phyloP scores from a whole-genome alignment of 1,140 invertebrate species.

The Muscidifurax raptorellus region DNA sequence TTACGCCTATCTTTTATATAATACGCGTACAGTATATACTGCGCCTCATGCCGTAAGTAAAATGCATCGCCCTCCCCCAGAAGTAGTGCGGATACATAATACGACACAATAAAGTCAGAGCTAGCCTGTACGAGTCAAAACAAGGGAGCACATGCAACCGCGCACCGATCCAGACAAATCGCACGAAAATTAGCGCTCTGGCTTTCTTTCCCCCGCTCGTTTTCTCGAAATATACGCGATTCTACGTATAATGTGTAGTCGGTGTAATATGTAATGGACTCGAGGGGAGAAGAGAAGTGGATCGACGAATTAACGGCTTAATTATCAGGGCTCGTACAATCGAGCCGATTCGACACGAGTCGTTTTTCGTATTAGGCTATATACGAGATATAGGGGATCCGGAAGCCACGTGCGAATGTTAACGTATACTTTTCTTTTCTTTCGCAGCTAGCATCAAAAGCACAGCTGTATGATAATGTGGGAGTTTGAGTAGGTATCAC shows the following conservation, averaged over 20 bases:
- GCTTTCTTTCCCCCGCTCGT: not conserved
- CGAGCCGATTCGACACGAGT: slow-evolving; percentile 34
- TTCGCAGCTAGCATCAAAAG: not conserved
- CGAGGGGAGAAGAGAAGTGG: not conserved
- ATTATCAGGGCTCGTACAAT: slow-evolving; percentile 34
- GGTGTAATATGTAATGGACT: not conserved
- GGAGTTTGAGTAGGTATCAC: too few relatives aligned
- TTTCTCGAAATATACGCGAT: not conserved
- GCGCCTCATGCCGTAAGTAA: not conserved
- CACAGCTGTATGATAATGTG: too few relatives aligned
- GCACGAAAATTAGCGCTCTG: not conserved
- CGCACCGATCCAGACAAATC: slow-evolving; percentile 18
- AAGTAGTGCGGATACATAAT: not conserved
- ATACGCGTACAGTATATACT: too few relatives aligned
- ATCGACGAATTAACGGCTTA: slow-evolving; percentile 36
- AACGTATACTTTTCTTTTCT: not conserved
- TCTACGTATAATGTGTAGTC: not conserved
- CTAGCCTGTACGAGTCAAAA: too few relatives aligned
- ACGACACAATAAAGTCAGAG: not conserved
- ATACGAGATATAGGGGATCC: not conserved
- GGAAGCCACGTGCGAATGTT: not conserved
- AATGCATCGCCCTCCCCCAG: not conserved
- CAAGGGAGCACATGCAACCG: not conserved
- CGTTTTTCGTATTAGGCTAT: not conserved
- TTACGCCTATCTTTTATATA: not conserved